Percentiles rank a stretch among this genome's conserved stretches.
phyloP scores from a whole-genome alignment of 2,113 vertebrate species.

The Pavo muticus region DNA sequence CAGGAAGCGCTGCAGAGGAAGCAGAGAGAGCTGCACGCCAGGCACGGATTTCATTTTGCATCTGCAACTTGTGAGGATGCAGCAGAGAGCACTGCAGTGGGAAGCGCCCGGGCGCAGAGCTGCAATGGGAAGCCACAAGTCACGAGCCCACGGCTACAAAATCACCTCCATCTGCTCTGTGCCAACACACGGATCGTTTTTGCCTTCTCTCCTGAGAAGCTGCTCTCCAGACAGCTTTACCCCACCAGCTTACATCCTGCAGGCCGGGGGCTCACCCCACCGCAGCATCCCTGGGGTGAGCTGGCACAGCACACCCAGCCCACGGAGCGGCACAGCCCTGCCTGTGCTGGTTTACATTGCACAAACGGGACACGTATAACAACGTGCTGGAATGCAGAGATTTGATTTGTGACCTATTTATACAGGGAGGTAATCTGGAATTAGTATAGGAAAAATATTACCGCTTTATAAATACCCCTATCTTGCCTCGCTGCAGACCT shows the following conservation, averaged over 20 bases:
- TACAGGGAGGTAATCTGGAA: constrained; percentile 68
- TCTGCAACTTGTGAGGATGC: background rate
- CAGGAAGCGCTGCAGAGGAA: constrained; percentile 61
- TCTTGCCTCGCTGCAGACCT: constrained; percentile 63
- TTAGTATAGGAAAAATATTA: constrained; percentile 69
- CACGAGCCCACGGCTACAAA: background rate
- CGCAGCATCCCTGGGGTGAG: too few relatives aligned
- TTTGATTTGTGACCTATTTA: constrained; percentile 75
- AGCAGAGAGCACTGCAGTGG: background rate
- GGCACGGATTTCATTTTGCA: constrained; percentile 6
- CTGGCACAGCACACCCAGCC: too few relatives aligned
- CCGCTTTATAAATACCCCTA: constrained; percentile 77
- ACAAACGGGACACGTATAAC: constrained; percentile 41
- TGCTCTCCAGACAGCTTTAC: background rate
- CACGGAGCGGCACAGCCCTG: background rate
- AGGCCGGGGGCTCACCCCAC: too few relatives aligned
- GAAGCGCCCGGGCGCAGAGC: background rate
- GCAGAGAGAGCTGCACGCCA: background rate
- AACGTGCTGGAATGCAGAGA: background rate
- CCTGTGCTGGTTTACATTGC: constrained; percentile 1
- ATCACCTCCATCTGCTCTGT: background rate
- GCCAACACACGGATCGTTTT: background rate
- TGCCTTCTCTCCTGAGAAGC: background rate
- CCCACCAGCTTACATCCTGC: background rate
- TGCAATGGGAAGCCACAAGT: rapidly evolving